Evolutionary conservation across 2,888 invertebrate species (phyloP), one percentile per base, ranked within the genome.

Genomic region (Nomada ferruginata): DNA sequence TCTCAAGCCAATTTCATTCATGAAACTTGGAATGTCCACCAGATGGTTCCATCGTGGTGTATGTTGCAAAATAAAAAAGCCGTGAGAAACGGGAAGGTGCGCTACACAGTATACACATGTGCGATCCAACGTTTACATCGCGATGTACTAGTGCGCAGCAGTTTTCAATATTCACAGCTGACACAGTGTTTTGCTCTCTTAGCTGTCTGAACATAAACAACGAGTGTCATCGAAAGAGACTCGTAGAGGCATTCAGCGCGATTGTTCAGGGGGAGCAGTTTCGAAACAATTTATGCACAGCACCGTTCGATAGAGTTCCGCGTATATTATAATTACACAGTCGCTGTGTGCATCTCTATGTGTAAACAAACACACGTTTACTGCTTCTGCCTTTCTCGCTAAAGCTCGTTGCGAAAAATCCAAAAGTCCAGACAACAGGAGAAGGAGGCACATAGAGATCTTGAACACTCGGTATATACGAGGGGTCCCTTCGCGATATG

Each of bases 401-500:
- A 13, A 15, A 18, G 29, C 65, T 18, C 15, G 55, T 3, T 10
- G n/a, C 2, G 20, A 29, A 50, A 64, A 64, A 26, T n/a, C 20
- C 20, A 20, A 20, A 20, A 20, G 20, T 23, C 23, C 23, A 23
- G 23, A 23, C 23, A 23, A 23, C 23, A 23, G 23, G 23, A 23
- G 68, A 50, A 7, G 29, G 11, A 15, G 59, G 50, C 15, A 55
- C 64, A 53, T 23, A 52, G 61, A 69, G 68, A 42, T 50, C 44
- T 53, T 18, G 68, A 73, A 74, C 80, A 65, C 80, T 79, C 73
- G 80, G 53, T 53, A 29, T 50, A 29, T 23, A 68, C 18, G 81
- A 79, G 57, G 74, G 73, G 76, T 73, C 77, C 87, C 82, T 87
- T 80, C 77, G 84, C 85, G 85, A 88, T 90, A 91, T 89, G 89